Base-by-base conservation (phyloP, 1,140 invertebrate species). In the Caenorhabditis remanei region DNA sequence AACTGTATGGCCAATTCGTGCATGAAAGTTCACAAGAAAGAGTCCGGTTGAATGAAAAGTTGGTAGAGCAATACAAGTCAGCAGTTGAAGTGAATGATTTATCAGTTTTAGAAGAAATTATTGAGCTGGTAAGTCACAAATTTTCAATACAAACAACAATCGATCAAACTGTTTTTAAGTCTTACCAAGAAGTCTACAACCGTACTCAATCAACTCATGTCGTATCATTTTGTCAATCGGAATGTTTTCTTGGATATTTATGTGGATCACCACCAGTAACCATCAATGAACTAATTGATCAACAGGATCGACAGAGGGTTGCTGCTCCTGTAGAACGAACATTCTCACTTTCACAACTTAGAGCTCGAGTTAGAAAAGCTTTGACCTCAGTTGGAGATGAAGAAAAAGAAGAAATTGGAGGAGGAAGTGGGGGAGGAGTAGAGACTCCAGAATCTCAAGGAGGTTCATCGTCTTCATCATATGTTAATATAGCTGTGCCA, bases 171-270 rank as follows among this genome's bases (percentile, higher is more conserved):
- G 21, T 32, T 16, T 65, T 88, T 8, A 63, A 87, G 88, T 82
- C 88, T 19, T 89, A 88, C 50, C 87, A 89, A 83, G 53, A 90
- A 56, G 83, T 89, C 24, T 89, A 89, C 56, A 65, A 84, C n/a
- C 82, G 87, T 13, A 84, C 89, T 13, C 88, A 89, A 46, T 55
- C 46, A 1, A 75, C 90, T 14, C 75, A 88, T 43, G 88, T 89
- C 16, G 63, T 89, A 32, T 61, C 87, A 32, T 89, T 89, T 58
- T 89, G 88, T 50, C 88, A 89, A 75, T 88, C 86, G 9, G 88
- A 89, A 46, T 67, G 82, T 24, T 89, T 88, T 40, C 83, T 89
- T 14, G 88, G 88, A 21, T 79, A 88, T 58, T 61, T 89, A 0
- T 89, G 88, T 40, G 88, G 88, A 6, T 85, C 82, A 1, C 88